phyloP scores from a whole-genome alignment of 1,140 invertebrate genomes.

The Calephelis virginiensis region DNA sequence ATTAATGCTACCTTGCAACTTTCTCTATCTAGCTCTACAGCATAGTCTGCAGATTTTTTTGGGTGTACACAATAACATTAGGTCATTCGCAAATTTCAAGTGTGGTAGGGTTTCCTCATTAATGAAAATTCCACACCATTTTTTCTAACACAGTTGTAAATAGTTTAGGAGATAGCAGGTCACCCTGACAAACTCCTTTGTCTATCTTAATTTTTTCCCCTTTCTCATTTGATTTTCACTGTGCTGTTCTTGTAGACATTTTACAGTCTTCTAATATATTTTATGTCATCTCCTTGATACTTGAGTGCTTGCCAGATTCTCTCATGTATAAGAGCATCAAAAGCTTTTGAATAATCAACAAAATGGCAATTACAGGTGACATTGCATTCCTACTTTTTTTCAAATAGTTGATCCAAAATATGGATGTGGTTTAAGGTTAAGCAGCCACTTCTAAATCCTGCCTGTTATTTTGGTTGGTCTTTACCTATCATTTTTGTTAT shows the following conservation, averaged over 20 bases:
- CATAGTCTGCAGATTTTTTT: background rate
- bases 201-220: background rate
- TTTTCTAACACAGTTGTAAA: conserved; percentile 2
- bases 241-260: background rate
- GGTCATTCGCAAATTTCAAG: conserved; percentile 5
- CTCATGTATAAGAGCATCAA: background rate
- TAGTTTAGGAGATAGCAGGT: background rate
- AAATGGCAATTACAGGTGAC: background rate
- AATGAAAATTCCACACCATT: background rate
- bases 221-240: background rate
- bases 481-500: too few species aligned
- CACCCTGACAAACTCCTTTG: background rate
- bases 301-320: background rate
- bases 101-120: conserved; percentile 14
- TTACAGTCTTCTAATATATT: background rate
- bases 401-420: background rate
- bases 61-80: background rate
- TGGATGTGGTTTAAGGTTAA: background rate
- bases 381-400: background rate
- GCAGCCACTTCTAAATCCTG: background rate
- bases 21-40: conserved; percentile 14
- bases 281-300: background rate
- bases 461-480: too few species aligned
- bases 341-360: background rate
- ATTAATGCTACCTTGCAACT: background rate